Evolutionary conservation across 2,888 invertebrate genomes (phyloP).

Genomic region (Drosophila demipolita): DNA sequence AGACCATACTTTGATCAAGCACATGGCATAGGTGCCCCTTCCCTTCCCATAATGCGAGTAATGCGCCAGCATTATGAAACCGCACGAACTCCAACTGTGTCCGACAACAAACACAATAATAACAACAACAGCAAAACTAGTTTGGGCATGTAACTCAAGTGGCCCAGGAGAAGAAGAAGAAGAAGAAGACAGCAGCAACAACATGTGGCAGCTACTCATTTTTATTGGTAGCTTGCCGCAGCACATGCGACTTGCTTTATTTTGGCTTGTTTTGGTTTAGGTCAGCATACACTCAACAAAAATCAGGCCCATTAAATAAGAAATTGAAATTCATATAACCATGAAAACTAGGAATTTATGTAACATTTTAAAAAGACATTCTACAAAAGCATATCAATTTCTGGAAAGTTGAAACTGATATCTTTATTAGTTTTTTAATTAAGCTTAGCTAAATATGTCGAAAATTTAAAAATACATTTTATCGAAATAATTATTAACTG

Average conservation of each 20-base stretch:
- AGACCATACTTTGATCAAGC: slow-evolving; percentile 35
- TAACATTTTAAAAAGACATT: not conserved
- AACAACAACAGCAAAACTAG: slow-evolving; percentile 21
- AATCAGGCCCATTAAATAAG: not conserved
- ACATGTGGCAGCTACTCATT: slow-evolving; percentile 36
- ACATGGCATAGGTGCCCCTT: slow-evolving; percentile 40
- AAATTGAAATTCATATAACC: not conserved
- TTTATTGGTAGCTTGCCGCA: slow-evolving; percentile 13
- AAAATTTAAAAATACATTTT: not conserved
- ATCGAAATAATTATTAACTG: not conserved
- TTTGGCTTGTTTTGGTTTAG: not conserved
- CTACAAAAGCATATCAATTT: not conserved
- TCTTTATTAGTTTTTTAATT: not conserved
- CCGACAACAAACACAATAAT: slow-evolving; percentile 12
- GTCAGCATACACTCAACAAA: not conserved
- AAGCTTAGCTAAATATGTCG: not conserved
- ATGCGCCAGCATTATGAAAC: slow-evolving; percentile 67
- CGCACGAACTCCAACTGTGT: slow-evolving; percentile 55
- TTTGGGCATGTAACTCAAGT: slow-evolving; percentile 56
- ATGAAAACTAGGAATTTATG: not conserved
- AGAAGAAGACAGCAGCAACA: slow-evolving; percentile 1
- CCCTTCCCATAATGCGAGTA: slow-evolving; percentile 39
- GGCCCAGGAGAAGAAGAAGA: slow-evolving; percentile 15
- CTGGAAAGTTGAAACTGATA: not conserved
- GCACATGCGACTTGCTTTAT: slow-evolving; percentile 28